phyloP scores from a whole-genome alignment of 2,888 invertebrate species.

The Noctua comes region DNA sequence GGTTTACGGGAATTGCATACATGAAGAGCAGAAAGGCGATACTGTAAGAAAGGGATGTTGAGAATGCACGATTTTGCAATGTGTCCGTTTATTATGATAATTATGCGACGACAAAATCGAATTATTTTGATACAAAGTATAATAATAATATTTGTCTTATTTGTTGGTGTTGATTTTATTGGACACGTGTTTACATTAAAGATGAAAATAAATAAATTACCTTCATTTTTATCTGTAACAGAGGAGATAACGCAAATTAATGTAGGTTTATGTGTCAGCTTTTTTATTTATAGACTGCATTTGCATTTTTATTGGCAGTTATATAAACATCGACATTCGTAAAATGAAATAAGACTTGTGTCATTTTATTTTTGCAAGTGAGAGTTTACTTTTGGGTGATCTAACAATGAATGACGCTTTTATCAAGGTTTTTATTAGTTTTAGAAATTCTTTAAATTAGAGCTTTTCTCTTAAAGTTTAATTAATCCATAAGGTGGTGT shows the following conservation, averaged over 20 bases:
- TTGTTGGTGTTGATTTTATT: conserved; percentile 50
- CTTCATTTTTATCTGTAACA: conserved; percentile 44
- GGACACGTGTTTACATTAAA: conserved; percentile 35
- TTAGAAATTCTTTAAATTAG: not conserved
- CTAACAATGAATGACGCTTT: not conserved
- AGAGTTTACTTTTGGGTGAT: conserved; percentile 10
- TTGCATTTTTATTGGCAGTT: conserved; percentile 64
- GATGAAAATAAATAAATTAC: conserved; percentile 37
- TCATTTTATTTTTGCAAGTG: conserved; percentile 29
- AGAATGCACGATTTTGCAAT: conserved; percentile 83
- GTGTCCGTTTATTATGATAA: conserved; percentile 85
- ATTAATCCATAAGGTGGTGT: not conserved
- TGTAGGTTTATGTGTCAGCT: conserved; percentile 58
- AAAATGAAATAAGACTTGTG: conserved; percentile 13
- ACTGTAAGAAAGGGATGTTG: conserved; percentile 75
- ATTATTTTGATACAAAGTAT: conserved; percentile 74
- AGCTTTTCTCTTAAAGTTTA: not conserved
- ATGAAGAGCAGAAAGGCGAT: conserved; percentile 76
- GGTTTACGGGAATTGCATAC: conserved; percentile 82
- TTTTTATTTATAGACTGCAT: conserved; percentile 54
- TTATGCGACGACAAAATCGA: conserved; percentile 83
- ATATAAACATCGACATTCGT: conserved; percentile 48
- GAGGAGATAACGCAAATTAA: conserved; percentile 43
- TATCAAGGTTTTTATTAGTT: not conserved
- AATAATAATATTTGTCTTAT: conserved; percentile 49